These are phyloP conservation scores for Pristionchus exspectatus DNA, from an alignment of 2,888 invertebrate species.

Conservation along the genomic window DNA sequence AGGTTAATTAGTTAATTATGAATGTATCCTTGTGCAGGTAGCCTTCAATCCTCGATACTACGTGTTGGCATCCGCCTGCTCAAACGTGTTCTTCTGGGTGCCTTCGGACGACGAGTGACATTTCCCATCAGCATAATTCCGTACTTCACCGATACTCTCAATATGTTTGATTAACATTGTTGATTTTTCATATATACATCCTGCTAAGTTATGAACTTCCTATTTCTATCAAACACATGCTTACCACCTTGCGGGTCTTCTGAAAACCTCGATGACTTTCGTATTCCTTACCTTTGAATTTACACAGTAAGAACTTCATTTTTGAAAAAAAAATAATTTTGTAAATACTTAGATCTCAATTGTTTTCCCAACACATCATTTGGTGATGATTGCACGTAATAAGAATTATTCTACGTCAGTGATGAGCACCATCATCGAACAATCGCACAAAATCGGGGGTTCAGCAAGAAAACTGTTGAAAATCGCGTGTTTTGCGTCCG, in stretches of 20 bases:
- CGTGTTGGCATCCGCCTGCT: conserved; percentile 55
- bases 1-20: neutral
- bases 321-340: neutral
- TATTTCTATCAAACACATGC: neutral
- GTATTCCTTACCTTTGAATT: neutral
- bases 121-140: neutral
- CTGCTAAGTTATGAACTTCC: neutral
- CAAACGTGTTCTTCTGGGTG: conserved; percentile 50
- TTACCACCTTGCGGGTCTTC: neutral
- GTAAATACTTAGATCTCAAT: conserved; percentile 24
- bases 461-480: no score
- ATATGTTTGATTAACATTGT: neutral
- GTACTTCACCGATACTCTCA: neutral
- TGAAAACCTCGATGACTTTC: neutral
- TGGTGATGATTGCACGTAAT: neutral
- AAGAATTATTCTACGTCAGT: no score
- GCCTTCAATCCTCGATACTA: conserved; percentile 55
- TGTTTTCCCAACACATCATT: neutral
- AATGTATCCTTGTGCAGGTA: conserved; percentile 9
- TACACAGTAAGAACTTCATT: neutral
- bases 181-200: neutral
- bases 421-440: no score
- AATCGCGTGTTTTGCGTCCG: no score
- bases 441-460: no score
- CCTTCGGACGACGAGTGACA: conserved; percentile 31